phyloP scores from a whole-genome alignment of 2,113 vertebrate species.

The Cephalopholis sonnerati region DNA sequence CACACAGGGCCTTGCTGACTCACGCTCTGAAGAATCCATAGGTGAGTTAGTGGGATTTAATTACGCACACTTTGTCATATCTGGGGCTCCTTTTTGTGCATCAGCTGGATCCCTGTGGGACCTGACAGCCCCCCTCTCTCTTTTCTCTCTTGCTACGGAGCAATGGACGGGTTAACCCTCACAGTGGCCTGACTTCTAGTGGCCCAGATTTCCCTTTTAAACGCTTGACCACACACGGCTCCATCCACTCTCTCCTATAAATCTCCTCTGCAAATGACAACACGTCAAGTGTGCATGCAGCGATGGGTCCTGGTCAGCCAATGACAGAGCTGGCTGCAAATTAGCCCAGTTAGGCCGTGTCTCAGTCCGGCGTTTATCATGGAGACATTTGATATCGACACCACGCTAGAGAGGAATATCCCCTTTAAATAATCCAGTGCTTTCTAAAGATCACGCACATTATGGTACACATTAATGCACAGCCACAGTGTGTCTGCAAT shows the following conservation, averaged over 20 bases:
- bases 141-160: not conserved
- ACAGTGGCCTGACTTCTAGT: conserved; percentile 30
- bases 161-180: conserved; percentile 44
- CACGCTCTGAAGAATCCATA: conserved; percentile 55
- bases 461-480: not conserved
- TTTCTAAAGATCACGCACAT: not conserved
- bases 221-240: conserved; percentile 53
- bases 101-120: conserved; percentile 25
- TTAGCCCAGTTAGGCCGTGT: conserved; percentile 68
- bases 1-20: conserved; percentile 74
- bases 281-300: conserved; percentile 28
- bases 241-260: conserved; percentile 25
- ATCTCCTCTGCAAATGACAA: conserved; percentile 52
- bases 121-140: conserved; percentile 12
- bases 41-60: conserved; percentile 53
- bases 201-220: conserved; percentile 55
- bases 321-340: conserved; percentile 56
- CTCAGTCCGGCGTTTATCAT: conserved; percentile 28
- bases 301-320: conserved; percentile 15
- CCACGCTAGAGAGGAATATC: not conserved
- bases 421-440: not conserved
- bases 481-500: not conserved
- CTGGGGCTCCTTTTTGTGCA: conserved; percentile 28
- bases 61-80: conserved; percentile 55
- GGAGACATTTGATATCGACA: conserved; percentile 6